Percentiles rank a stretch among this genome's conserved stretches.
phyloP scores from a whole-genome alignment of 2,888 invertebrate species.

The Sinhomidia bicolor region DNA sequence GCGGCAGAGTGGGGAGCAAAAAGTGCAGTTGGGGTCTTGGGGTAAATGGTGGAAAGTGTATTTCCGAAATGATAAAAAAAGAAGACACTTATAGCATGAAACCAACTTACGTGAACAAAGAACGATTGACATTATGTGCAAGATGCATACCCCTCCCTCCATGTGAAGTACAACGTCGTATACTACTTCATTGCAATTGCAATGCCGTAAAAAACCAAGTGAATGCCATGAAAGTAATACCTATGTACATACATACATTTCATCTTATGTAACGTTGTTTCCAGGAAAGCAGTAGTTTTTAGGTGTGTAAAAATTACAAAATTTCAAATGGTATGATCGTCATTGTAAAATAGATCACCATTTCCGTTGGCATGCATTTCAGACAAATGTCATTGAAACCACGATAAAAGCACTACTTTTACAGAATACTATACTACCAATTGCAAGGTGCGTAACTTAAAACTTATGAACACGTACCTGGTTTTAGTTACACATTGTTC shows the following conservation, averaged over 20 bases:
- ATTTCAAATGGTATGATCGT: slow-evolving; percentile 58
- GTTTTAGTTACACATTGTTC: not conserved
- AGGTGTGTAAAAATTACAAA: too few relatives aligned
- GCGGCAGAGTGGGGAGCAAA: not conserved
- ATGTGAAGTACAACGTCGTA: too few relatives aligned
- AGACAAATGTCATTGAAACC: slow-evolving; percentile 21
- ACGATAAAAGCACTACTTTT: not conserved
- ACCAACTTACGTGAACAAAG: not conserved
- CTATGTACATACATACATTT: too few relatives aligned
- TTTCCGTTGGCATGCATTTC: slow-evolving; percentile 26
- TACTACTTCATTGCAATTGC: not conserved
- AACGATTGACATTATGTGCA: not conserved
- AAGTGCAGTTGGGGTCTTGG: slow-evolving; percentile 27
- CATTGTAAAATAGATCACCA: slow-evolving; percentile 45
- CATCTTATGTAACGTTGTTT: too few relatives aligned
- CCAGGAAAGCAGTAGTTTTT: not conserved
- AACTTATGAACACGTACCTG: not conserved
- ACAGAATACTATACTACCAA: not conserved
- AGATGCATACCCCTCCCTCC: not conserved
- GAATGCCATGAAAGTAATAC: too few relatives aligned
- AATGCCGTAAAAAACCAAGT: not conserved
- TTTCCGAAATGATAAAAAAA: not conserved
- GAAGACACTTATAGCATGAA: not conserved
- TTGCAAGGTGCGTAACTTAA: not conserved
- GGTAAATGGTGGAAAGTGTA: slow-evolving; percentile 11